Evolutionary conservation across 2,113 vertebrate genomes (phyloP).

Genomic region (Anseranas semipalmata): DNA sequence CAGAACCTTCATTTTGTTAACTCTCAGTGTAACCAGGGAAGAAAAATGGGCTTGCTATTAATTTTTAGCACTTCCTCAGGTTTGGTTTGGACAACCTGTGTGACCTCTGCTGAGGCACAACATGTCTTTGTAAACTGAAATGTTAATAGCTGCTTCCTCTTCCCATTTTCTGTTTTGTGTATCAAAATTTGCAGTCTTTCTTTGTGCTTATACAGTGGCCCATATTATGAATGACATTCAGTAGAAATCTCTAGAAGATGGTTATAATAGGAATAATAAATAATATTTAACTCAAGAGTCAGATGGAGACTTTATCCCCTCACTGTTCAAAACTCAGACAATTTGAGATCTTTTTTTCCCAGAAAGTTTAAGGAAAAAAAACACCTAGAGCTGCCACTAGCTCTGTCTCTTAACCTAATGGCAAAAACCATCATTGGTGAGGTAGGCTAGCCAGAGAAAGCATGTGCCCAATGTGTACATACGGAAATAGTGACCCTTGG

Average conservation of each 20-base stretch:
- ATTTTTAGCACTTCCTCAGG: neutral
- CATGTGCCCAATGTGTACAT: neutral
- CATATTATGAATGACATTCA: neutral
- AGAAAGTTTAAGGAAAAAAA: neutral
- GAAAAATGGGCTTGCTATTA: neutral
- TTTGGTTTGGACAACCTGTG: neutral
- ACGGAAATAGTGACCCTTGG: neutral
- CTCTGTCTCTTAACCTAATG: neutral
- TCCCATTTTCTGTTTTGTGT: neutral
- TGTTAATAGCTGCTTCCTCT: neutral
- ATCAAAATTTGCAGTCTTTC: neutral
- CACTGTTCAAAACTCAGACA: neutral
- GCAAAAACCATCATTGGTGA: neutral
- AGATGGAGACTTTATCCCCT: neutral
- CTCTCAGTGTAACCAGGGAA: neutral
- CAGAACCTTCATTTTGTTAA: neutral
- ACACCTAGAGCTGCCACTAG: neutral
- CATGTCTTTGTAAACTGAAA: neutral
- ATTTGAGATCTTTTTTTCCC: neutral
- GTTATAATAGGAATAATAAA: neutral
- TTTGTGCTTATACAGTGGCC: neutral
- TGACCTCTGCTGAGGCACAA: neutral
- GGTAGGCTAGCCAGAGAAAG: neutral
- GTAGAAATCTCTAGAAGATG: neutral
- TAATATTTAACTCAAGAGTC: neutral